These are phyloP conservation scores for Thalassoma bifasciatum DNA, from an alignment of 2,113 vertebrate genomes.

Conservation along the genomic window DNA sequence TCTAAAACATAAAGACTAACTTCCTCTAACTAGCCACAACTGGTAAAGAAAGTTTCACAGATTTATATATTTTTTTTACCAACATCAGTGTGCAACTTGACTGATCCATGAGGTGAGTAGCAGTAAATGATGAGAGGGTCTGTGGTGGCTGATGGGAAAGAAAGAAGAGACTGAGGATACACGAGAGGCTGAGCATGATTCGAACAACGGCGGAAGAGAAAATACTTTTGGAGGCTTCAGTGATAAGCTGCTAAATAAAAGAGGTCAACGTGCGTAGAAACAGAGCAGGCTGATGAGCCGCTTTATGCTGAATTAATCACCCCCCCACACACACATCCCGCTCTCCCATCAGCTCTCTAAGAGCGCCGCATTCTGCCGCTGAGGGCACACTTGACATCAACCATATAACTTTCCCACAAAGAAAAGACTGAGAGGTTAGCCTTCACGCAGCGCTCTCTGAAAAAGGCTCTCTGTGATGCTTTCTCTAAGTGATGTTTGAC, in stretches of 20 bases:
- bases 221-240: background rate
- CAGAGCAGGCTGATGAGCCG: constrained; percentile 17
- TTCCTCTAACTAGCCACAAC: too few species aligned
- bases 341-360: constrained; percentile 10
- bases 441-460: background rate
- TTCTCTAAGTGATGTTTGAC: constrained; percentile 6
- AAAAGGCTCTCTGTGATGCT: background rate
- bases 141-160: too few species aligned
- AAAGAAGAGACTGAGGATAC: too few species aligned
- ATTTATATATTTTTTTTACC: too few species aligned
- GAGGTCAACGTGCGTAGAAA: constrained; percentile 9
- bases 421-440: background rate
- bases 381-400: constrained; percentile 14
- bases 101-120: too few species aligned
- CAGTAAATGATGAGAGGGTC: too few species aligned
- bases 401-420: background rate
- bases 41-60: too few species aligned
- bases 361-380: constrained; percentile 12
- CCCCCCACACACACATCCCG: constrained; percentile 12
- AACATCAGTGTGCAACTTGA: too few species aligned
- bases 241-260: background rate
- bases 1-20: too few species aligned
- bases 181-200: background rate
- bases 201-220: background rate
- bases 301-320: constrained; percentile 31